These are phyloP conservation scores for Platypus cylindrus DNA, from an alignment of 2,888 invertebrate species.

Conservation along the genomic window DNA sequence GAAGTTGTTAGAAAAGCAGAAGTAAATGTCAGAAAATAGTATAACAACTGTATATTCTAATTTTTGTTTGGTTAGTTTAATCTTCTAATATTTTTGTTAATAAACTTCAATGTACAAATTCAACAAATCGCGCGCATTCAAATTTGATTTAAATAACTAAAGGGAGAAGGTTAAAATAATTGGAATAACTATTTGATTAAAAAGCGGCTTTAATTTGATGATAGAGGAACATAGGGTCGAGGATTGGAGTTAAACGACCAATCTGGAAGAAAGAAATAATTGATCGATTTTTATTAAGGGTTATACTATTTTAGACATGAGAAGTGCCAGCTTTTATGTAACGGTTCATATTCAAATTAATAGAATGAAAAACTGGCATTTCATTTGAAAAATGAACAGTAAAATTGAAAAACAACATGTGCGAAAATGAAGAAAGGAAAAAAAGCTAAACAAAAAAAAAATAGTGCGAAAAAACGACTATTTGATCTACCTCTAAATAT, in stretches of 20 bases:
- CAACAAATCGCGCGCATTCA: too few relatives aligned
- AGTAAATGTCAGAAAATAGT: slow-evolving; percentile 23
- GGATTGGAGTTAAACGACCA: slow-evolving; percentile 47
- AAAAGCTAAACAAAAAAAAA: too few relatives aligned
- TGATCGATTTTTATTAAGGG: slow-evolving; percentile 5
- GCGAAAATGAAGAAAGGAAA: neutral
- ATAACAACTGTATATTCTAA: slow-evolving; percentile 16
- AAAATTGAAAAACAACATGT: slow-evolving; percentile 7
- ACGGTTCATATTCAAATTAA: too few relatives aligned
- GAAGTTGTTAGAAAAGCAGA: slow-evolving; percentile 14
- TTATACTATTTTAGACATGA: slow-evolving; percentile 27
- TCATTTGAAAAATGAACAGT: slow-evolving; percentile 10
- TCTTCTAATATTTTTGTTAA: too few relatives aligned
- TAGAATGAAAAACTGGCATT: too few relatives aligned
- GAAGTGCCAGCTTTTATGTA: too few relatives aligned
- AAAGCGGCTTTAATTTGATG: slow-evolving; percentile 33
- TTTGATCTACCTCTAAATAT: slow-evolving; percentile 31
- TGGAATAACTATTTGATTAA: too few relatives aligned
- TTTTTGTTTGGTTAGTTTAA: neutral
- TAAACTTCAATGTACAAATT: too few relatives aligned
- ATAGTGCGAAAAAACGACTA: too few relatives aligned
- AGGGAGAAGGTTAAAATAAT: too few relatives aligned
- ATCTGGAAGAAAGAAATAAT: slow-evolving; percentile 38
- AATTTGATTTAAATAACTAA: too few relatives aligned
- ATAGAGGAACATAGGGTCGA: slow-evolving; percentile 46